Base-by-base conservation (phyloP, 92 coral and sea anemone genomes). In the Chrysogorgia sp. region DNA sequence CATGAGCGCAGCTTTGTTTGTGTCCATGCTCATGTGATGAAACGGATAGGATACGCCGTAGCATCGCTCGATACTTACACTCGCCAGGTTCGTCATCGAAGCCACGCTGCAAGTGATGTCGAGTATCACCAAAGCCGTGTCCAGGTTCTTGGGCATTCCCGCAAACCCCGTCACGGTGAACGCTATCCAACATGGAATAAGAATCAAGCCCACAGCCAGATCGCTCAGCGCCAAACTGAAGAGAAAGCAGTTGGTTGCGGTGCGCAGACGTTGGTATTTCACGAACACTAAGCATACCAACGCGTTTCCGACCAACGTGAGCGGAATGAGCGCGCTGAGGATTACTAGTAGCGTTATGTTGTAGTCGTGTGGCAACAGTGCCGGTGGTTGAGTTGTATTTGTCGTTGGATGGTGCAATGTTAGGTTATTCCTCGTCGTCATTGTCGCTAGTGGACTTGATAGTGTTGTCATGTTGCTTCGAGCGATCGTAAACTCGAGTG, bases 71-170 rank as follows among this genome's bases (percentile, higher is more conserved):
- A 72, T 56, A 21, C 79, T 72, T 26, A 72, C 79, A 22, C 79
- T 43, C 0, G 64, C 79, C 17, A 72, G 79, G 43, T 72, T 72
- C 1, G 79, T 30, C 79, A 72, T 72, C 2, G 79, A 72, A 3
- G 79, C 79, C 9, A 72, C 79, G 25, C 79, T 72, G 33, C 79
- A 72, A 15, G 79, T 72, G 0, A 72, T 55, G 14, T 72, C 79
- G 48, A 72, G 55, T 2, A 72, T 25, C 3, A 0, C 2, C 49
- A 32, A 72, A 9, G 24, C 29, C n/a, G 9, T 34, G 45, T 14
- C 24, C 22, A 72, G 33, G 32, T 30, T 55, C 25, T 53, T n/a
- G 10, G 64, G 48, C 23, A 72, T 19, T 1, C n/a, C 33, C 3
- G 47, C 41, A 28, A 58, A 58, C 19, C 52, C 64, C 7, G 32